Conservation (phyloP, 2,888 invertebrate genomes). For the Endomychus coccineus region DNA sequence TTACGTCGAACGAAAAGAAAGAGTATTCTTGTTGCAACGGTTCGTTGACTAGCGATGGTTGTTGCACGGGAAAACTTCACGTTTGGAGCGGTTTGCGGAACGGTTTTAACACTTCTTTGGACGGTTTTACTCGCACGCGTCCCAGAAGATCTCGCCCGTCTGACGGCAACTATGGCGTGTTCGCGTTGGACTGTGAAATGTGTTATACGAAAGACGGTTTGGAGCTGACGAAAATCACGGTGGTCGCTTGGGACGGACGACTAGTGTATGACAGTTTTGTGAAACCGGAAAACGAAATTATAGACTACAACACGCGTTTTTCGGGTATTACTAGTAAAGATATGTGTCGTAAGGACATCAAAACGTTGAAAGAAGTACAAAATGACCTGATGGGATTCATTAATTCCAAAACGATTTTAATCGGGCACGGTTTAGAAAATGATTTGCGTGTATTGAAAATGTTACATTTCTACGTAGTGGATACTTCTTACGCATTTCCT, state of each 20-base stretch:
- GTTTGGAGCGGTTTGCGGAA: conserved; percentile 68
- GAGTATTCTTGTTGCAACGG: conserved; percentile 60
- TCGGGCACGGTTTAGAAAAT: conserved; percentile 93
- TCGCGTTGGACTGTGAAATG: conserved; percentile 96
- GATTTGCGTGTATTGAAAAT: conserved; percentile 83
- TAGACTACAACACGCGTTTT: conserved; percentile 93
- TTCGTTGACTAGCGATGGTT: conserved; percentile 51
- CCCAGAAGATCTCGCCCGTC: conserved; percentile 35
- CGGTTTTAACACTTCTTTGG: conserved; percentile 67
- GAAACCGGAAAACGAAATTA: conserved; percentile 69
- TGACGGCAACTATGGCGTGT: conserved; percentile 52
- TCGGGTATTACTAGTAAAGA: conserved; percentile 78
- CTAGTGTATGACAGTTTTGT: conserved; percentile 80
- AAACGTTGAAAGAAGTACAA: conserved; percentile 73
- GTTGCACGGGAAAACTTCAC: conserved; percentile 57
- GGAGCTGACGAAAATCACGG: conserved; percentile 81
- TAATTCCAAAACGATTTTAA: conserved; percentile 75
- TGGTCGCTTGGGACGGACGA: conserved; percentile 66
- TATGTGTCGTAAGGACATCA: conserved; percentile 50
- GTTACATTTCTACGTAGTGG: conserved; percentile 76
- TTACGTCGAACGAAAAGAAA: background rate
- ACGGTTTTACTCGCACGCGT: conserved; percentile 22
- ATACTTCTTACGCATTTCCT: conserved; percentile 84
- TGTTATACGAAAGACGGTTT: conserved; percentile 81
- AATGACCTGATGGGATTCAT: conserved; percentile 75